Evolutionary conservation across 2,113 vertebrate species (phyloP).

Genomic region (Cichladusa arquata): DNA sequence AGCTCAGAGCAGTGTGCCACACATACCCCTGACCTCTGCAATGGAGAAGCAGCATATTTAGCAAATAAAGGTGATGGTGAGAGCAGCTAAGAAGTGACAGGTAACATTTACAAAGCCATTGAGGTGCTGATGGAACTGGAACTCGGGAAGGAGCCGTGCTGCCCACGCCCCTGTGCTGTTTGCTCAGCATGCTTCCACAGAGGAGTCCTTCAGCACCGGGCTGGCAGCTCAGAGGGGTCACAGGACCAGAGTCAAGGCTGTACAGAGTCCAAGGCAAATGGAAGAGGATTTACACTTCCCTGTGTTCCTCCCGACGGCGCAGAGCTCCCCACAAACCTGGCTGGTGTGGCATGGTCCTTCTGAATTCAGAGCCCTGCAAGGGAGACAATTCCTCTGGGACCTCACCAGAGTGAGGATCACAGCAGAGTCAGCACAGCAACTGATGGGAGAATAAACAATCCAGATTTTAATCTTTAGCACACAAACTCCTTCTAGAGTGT

Average conservation of each 20-base stretch:
- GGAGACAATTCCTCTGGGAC: conserved; percentile 11
- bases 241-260: conserved; percentile 40
- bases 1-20: background rate
- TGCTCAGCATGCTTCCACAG: conserved; percentile 31
- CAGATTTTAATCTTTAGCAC: background rate
- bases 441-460: background rate
- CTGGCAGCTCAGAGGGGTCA: conserved; percentile 20
- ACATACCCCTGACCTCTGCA: background rate
- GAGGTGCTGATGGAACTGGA: background rate
- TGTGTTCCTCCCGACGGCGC: background rate
- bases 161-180: background rate
- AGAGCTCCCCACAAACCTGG: conserved; percentile 50
- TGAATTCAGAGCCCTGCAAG: conserved; percentile 48
- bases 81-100: conserved; percentile 11
- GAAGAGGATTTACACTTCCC: conserved; percentile 53
- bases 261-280: conserved; percentile 48
- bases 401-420: fast-evolving
- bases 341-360: background rate
- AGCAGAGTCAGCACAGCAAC: background rate
- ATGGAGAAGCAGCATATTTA: background rate
- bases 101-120: conserved; percentile 48
- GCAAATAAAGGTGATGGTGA: conserved; percentile 39
- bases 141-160: background rate
- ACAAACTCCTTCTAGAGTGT: background rate
- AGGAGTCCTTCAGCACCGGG: conserved; percentile 21